These are phyloP conservation scores for Dorcus hopei DNA, from an alignment of 2,888 invertebrate genomes.

Conservation along the genomic window DNA sequence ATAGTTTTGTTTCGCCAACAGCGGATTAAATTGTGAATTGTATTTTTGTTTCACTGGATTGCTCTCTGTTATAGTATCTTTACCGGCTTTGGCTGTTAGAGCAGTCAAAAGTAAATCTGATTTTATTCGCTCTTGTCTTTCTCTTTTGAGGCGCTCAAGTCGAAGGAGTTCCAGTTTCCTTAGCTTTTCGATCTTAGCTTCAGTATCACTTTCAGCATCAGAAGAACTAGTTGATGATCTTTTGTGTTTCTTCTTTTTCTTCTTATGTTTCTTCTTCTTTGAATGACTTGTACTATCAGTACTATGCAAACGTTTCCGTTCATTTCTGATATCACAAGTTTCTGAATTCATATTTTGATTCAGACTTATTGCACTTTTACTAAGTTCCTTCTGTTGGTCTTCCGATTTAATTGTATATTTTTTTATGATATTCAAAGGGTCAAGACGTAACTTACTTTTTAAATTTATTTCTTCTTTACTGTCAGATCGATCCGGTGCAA, in stretches of 20 bases:
- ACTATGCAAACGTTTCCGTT: conserved; percentile 39
- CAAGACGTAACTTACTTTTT: conserved; percentile 65
- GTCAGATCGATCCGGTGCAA: conserved; percentile 58
- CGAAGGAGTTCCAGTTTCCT: conserved; percentile 64
- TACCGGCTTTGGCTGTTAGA: conserved; percentile 37
- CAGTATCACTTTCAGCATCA: conserved; percentile 31
- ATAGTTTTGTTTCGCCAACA: conserved; percentile 79
- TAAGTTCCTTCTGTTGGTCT: conserved; percentile 8
- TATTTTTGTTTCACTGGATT: conserved; percentile 67
- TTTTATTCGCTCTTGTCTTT: conserved; percentile 71
- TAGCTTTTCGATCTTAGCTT: conserved; percentile 38
- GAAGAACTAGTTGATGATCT: conserved; percentile 13
- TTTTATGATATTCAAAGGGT: conserved; percentile 73
- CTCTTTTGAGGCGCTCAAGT: conserved; percentile 75
- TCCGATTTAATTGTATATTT: conserved; percentile 48
- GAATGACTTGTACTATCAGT: conserved; percentile 29
- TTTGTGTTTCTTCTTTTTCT: conserved; percentile 26
- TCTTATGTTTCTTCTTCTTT: conserved; percentile 35
- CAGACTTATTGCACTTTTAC: conserved; percentile 5
- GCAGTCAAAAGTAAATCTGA: conserved; percentile 71
- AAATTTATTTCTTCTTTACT: conserved; percentile 61
- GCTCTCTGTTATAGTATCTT: conserved; percentile 17
- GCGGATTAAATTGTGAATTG: conserved; percentile 95
- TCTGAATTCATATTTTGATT: background rate
- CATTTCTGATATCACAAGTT: conserved; percentile 23